Base-by-base conservation (phyloP, 2,888 invertebrate genomes). In the Athrips mouffetella region DNA sequence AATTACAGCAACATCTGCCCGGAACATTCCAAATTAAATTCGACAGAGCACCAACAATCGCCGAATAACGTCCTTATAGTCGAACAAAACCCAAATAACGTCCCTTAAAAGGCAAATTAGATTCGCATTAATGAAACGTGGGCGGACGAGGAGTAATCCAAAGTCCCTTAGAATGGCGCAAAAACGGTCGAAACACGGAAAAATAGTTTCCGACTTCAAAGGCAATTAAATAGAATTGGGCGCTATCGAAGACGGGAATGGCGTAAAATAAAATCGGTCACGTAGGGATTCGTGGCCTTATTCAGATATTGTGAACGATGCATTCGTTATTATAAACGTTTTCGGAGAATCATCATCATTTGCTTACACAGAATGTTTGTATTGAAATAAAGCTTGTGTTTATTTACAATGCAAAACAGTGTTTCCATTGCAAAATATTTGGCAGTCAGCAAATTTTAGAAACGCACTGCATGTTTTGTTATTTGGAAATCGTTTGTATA, bases 111-210 rank as follows among this genome's bases (percentile, higher is more conserved):
- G 70, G 74, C 67, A 73, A 81, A 80, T 85, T 80, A 77, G 78
- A 80, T 77, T 78, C 82, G 73, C 81, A 77, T 82, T 84, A 83
- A 82, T 77, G 78, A 79, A 80, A 80, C 78, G 76, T 80, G 77
- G 81, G 79, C 75, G 78, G 70, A 70, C 63, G 62, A 55, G 64
- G 68, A 70, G 75, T 72, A 75, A 80, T 79, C 73, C 76, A 72
- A 73, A 72, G 74, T 70, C 61, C 60, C 60, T 68, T 58, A 78
- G 73, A 76, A 78, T 70, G 67, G 67, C 61, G 68, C 73, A 76
- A 77, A 78, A 73, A 80, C 74, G 67, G 61, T 70, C 73, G 73
- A 76, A 77, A 77, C 58, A 55, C 68, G 72, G 76, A 79, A 80
- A 80, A 83, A 84, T 81, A 80, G 80, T 79, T 76, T 65, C 62